Evolutionary conservation across 2,797 vertebrate genomes (phyloP), one percentile per base, ranked within the genome.

Genomic region (Acipenser transmontanus): DNA sequence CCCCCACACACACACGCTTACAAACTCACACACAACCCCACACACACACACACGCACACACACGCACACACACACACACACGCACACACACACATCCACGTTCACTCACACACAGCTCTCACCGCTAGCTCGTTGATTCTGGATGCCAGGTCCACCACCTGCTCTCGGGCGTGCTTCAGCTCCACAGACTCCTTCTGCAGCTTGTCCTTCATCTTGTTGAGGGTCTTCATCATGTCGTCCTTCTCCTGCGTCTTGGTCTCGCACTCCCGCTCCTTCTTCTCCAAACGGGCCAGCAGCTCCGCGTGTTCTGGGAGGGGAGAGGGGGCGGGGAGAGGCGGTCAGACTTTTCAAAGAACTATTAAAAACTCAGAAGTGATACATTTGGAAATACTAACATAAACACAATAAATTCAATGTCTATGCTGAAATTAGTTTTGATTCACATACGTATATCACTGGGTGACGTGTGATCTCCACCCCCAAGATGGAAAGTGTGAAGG

Each of bases 161-260:
- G 97, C 14, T 97, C 95, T 68, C 93, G 81, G 61, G 95, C 91
- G 11, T 92, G 93, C 60, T 94, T 93, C 74, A 98, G 87, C 80
- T 98, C 96, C 78, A 92, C 82, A 1, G 94, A 95, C 83, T 98
- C 95, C 1, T 93, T 94, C 82, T 96, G 94, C 52, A 98, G 88
- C 69, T 98, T 99, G 84, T 98, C 96, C 86, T 97, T 99, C 97
- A 99, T 99, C 85, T 98, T 99, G 79, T 99, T 99, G 74, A 99
- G 80, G 0, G 96, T 98, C 86, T 94, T 94, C 97, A 99, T 99
- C 97, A 98, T 99, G 61, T 98, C 96, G 2, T 99, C 97, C 71
- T 95, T 99, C 74, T 99, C 96, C 71, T 94, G 83, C 0, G 95
- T 96, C 84, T 98, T 99, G 7, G 91, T 95, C 20, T 99, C 95